Percentiles rank a stretch among this genome's conserved stretches.
Evolutionary conservation across 2,113 vertebrate species (phyloP).

Genomic region (Tichodroma muraria): DNA sequence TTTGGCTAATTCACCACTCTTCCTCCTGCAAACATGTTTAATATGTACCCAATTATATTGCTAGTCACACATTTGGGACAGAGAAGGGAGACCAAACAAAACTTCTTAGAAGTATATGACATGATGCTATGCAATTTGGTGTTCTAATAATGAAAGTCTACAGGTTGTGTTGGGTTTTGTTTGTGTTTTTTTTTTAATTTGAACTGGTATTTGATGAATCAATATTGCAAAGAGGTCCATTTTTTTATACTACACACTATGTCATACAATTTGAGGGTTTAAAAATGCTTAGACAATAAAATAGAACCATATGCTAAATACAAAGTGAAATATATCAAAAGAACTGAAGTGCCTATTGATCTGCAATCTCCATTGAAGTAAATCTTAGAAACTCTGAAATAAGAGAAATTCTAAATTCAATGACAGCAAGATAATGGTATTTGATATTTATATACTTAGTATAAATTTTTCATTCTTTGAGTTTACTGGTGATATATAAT

Average conservation of each 20-base stretch:
- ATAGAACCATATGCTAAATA: background rate
- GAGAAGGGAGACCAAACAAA: background rate
- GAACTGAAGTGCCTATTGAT: background rate
- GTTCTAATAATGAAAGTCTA: background rate
- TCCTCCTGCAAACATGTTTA: background rate
- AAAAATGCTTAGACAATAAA: background rate
- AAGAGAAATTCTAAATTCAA: background rate
- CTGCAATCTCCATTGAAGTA: background rate
- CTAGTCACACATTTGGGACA: background rate
- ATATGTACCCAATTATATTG: background rate
- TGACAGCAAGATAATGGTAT: background rate
- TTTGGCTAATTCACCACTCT: background rate
- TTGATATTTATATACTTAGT: too few relatives aligned
- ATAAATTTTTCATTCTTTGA: background rate
- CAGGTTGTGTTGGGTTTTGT: background rate
- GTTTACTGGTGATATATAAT: background rate
- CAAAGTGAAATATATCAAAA: background rate
- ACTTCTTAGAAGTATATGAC: background rate
- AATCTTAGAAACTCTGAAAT: background rate
- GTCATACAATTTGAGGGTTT: background rate
- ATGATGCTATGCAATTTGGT: background rate
- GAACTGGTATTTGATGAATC: background rate
- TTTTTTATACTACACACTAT: background rate
- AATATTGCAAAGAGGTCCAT: background rate
- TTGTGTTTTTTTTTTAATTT: background rate